Evolutionary conservation across 2,888 invertebrate species (phyloP).

Genomic region (Temnothorax ravouxi): DNA sequence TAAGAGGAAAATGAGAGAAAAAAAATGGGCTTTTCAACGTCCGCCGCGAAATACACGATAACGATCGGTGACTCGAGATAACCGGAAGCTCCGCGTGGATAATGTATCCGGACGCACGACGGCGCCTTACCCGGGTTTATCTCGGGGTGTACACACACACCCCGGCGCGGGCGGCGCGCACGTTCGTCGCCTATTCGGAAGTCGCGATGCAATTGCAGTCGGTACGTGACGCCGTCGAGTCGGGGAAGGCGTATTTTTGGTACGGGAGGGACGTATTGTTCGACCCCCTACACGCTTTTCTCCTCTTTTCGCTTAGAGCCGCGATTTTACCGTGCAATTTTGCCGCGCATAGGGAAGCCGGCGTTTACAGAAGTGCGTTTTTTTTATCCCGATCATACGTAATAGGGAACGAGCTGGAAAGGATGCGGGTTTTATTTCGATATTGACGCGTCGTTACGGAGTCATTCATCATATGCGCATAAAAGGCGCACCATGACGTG

Average conservation of each 20-base stretch:
- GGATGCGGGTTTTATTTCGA: constrained; percentile 26
- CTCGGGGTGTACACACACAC: background rate
- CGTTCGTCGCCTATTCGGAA: constrained; percentile 40
- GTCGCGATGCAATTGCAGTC: constrained; percentile 44
- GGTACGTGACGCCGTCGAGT: constrained; percentile 24
- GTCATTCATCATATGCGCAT: constrained; percentile 3
- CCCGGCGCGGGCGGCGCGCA: constrained; percentile 9
- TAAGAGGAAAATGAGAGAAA: background rate
- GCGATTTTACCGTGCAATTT: constrained; percentile 24
- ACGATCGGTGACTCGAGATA: constrained; percentile 75
- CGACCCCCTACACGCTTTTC: background rate
- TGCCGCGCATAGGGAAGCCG: background rate
- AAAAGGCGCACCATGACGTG: background rate
- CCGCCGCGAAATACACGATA: constrained; percentile 62
- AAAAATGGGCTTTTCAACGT: constrained; percentile 66
- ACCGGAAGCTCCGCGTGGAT: constrained; percentile 66
- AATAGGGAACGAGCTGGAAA: constrained; percentile 1
- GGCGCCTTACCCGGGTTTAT: constrained; percentile 44
- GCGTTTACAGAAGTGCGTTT: constrained; percentile 19
- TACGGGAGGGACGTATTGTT: constrained; percentile 23
- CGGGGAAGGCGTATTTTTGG: constrained; percentile 49
- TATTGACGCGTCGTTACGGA: constrained; percentile 14
- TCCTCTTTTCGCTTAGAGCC: background rate
- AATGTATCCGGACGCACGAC: constrained; percentile 60
- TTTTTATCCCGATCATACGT: constrained; percentile 12